phyloP scores from a whole-genome alignment of 2,113 vertebrate species.

The Podilymbus podiceps region DNA sequence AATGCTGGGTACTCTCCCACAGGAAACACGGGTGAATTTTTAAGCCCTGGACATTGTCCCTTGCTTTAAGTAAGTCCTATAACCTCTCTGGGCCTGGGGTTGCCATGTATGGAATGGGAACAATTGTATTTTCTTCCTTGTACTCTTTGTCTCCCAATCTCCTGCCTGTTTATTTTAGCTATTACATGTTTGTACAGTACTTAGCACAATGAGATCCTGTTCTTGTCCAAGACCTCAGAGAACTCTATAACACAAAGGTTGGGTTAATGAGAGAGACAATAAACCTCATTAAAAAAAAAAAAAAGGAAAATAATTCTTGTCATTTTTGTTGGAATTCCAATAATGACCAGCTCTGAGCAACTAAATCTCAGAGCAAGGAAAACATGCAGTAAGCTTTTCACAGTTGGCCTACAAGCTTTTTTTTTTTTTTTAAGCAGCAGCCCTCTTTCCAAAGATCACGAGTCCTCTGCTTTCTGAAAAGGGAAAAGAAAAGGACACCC shows the following conservation, averaged over 20 bases:
- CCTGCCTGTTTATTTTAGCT: conserved; percentile 35
- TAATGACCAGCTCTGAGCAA: neutral
- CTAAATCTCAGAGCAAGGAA: conserved; percentile 13
- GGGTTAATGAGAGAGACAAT: conserved; percentile 49
- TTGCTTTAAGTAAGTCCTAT: neutral
- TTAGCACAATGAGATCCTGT: conserved; percentile 57
- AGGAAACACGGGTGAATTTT: conserved; percentile 4
- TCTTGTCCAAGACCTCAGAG: conserved; percentile 21
- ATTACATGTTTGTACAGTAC: conserved; percentile 39
- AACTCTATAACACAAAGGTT: conserved; percentile 24
- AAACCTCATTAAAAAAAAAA: neutral
- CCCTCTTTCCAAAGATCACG: neutral
- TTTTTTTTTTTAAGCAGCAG: neutral
- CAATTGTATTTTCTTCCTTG: neutral
- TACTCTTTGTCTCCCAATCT: neutral
- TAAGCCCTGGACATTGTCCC: neutral
- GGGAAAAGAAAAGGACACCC: neutral
- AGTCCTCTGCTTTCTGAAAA: neutral
- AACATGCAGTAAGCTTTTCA: neutral
- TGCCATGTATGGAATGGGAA: neutral
- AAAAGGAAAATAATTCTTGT: neutral
- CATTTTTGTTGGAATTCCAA: conserved; percentile 44
- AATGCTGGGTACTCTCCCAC: neutral
- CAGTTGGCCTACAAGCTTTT: neutral
- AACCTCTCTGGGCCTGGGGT: neutral